Evolutionary conservation across 2,113 vertebrate genomes (phyloP), one percentile per base, ranked within the genome.

Genomic region (Tetraodon nigroviridis): DNA sequence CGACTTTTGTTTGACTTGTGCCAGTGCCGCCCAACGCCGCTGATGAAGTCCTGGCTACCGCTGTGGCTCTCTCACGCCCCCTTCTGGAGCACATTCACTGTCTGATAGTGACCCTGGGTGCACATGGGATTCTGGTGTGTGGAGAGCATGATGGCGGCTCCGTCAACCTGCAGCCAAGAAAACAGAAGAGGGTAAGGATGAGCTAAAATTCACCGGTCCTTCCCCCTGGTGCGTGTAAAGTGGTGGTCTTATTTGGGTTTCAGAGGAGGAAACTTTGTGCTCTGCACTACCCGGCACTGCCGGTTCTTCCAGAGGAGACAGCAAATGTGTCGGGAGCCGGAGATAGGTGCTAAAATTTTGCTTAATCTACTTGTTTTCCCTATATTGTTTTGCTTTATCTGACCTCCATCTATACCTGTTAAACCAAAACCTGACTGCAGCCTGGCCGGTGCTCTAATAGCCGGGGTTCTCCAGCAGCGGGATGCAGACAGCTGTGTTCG

Each of bases 291-390:
- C 92, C 93, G 0, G 86, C 94, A 0, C 49, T 92, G 65, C 64
- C 72, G 24, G 40, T 91, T 68, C 47, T 79, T 12, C 44, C 73
- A 57, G 88, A 92, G 40, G 89, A 94, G 55, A 92, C 82, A 1
- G 63, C 92, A 53, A 96, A 92, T 0, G 93, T 95, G 40, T 95
- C 93, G 0, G 94, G 94, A 84, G 94, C 94, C 2, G 94, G 94
- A 17, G 94, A 95, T 79, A 95, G 94, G 94, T 95, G 83, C 44
- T 55, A 12, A 57, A 68, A 20, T 56, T 29, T 46, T 52, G 37
- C 21, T 7, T 46, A 5, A 50, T 20, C 52, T 52, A 27, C 7
- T 18, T 67, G 21, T 63, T 3, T 17, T 37, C 22, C 2, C 5
- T 45, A 17, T 55, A 7, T 24, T 58, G 46, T 41, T 4, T 22